A percentile compares a stretch with the other conserved stretches of the same genome.
Evolutionary conservation across 2,888 invertebrate species (phyloP).

Genomic region (Hartigia nigra): DNA sequence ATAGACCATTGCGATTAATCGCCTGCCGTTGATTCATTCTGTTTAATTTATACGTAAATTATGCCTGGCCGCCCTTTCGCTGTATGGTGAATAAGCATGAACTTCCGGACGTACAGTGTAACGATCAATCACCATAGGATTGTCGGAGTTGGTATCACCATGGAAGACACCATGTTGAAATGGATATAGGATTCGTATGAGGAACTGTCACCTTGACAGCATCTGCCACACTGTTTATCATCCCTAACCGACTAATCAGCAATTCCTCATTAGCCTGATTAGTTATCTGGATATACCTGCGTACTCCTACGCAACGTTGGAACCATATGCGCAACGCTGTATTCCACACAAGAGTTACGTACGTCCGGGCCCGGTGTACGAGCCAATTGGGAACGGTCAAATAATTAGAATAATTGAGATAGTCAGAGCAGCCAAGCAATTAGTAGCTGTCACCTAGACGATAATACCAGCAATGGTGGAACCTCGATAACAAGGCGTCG

Average conservation of each 20-base stretch:
- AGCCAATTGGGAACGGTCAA: conserved; percentile 37
- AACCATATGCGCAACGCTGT: neutral
- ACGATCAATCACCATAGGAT: neutral
- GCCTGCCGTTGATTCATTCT: conserved; percentile 60
- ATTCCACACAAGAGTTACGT: neutral
- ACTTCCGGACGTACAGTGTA: conserved; percentile 52
- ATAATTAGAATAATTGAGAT: conserved; percentile 50
- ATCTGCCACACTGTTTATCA: neutral
- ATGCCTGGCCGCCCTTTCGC: conserved; percentile 58
- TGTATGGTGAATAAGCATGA: conserved; percentile 61
- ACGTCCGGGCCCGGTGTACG: conserved; percentile 8
- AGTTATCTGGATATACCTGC: neutral
- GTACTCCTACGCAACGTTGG: neutral
- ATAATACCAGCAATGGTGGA: conserved; percentile 26
- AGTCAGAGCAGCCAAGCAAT: conserved; percentile 36
- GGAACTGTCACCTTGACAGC: neutral
- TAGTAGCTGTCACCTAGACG: conserved; percentile 27
- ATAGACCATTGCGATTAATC: conserved; percentile 57
- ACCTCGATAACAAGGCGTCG: neutral
- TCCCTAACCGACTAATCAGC: neutral
- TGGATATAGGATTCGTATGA: neutral
- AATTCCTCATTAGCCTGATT: neutral
- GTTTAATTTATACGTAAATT: conserved; percentile 62
- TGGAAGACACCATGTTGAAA: neutral
- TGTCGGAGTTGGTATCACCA: neutral